phyloP scores from a whole-genome alignment of 2,888 invertebrate genomes.

The Artemia sp. region DNA sequence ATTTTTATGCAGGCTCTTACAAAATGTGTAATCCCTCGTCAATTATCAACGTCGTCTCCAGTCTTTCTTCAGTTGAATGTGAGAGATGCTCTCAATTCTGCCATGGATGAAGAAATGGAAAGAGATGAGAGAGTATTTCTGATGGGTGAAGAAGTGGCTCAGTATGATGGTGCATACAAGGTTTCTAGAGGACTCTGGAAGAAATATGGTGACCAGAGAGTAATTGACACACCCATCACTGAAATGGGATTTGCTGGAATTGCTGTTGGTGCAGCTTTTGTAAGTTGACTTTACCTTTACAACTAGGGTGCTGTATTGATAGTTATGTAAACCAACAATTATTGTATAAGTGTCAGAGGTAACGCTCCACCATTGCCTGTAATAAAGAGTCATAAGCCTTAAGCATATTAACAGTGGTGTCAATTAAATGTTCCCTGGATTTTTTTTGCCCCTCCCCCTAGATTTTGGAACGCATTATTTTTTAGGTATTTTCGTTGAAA shows the following conservation, averaged over 20 bases:
- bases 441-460: too few relatives aligned
- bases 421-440: too few relatives aligned
- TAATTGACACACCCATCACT: constrained; percentile 95
- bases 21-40: not conserved
- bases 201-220: constrained; percentile 89
- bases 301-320: not conserved
- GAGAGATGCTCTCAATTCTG: constrained; percentile 87
- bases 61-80: constrained; percentile 54
- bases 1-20: not conserved
- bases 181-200: constrained; percentile 89
- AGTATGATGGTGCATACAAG: constrained; percentile 95
- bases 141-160: constrained; percentile 94
- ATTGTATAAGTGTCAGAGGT: not conserved
- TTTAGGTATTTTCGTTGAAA: too few relatives aligned
- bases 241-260: constrained; percentile 93
- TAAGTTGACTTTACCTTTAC: constrained; percentile 28
- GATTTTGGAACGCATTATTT: too few relatives aligned
- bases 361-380: not conserved
- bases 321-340: not conserved
- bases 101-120: constrained; percentile 91
- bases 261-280: constrained; percentile 82
- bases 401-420: too few relatives aligned
- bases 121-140: constrained; percentile 77
- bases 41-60: constrained; percentile 4
- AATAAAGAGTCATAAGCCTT: too few relatives aligned